Evolutionary conservation across 2,797 vertebrate species (phyloP), one percentile per base, ranked within the genome.

Genomic region (Myotis vivesi): DNA sequence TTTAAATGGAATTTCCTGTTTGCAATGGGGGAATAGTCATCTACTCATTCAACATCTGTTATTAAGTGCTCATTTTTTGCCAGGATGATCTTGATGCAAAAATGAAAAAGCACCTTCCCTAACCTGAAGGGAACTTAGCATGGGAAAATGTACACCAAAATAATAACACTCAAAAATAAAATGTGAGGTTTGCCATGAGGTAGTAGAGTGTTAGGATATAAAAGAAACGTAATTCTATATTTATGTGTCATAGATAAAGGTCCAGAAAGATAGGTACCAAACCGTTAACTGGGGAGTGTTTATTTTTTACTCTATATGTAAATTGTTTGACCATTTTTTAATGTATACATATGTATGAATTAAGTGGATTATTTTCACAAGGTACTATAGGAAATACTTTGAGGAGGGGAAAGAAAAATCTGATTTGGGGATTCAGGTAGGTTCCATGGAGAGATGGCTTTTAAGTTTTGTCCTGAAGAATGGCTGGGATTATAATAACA

Each of bases 261-360:
- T 64, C 10, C 44, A 71, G 20, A 93, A 83, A 19, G 7, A 76
- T 12, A 89, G 5, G 38, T 23, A 76, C n/a, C 38, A 79, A 96
- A 79, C 53, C 41, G 1, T 72, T 92, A 68, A 64, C 33, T 69
- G 8, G 44, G 30, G 15, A 41, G 36, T 8, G 3, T 71, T 76
- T 16, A 64, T 15, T 69, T 69, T 91, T 88, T 55, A 44, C 9
- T 71, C 25, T 75, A 49, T 30, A 85, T 51, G 49, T 81, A 38
- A 88, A 64, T 85, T 93, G 2, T 30, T 66, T 79, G 68, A 81
- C 10, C n/a, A 53, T 53, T 94, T 95, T 94, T 79, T 44, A 87
- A 3, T 77, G 30, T 64, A 22, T 9, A 38, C 9, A 75, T 8
- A 41, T 49, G 77, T 33, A 57, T 20, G 0, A 64, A 59, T 72